These are phyloP conservation scores for Brachyalestes nurse DNA, from an alignment of 2,797 vertebrate species.

Conservation along the genomic window DNA sequence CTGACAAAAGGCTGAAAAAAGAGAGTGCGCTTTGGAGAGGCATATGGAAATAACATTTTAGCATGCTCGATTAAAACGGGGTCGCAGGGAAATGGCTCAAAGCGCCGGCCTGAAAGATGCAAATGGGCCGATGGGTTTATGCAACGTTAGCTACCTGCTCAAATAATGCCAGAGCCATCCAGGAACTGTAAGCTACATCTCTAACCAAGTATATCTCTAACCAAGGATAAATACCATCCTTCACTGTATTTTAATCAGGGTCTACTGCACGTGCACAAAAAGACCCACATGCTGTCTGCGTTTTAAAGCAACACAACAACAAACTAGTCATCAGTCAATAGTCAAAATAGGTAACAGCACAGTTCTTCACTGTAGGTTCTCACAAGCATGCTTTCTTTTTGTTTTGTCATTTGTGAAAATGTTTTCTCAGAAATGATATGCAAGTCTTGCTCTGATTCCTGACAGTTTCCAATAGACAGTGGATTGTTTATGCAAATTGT, in stretches of 20 bases:
- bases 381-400: too few relatives aligned
- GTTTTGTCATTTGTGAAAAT: background rate
- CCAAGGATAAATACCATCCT: background rate
- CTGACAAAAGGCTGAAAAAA: constrained; percentile 71
- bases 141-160: constrained; percentile 73
- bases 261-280: constrained; percentile 3
- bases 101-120: constrained; percentile 72
- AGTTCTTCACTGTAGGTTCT: background rate
- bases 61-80: constrained; percentile 76
- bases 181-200: constrained; percentile 8
- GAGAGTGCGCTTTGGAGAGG: constrained; percentile 67
- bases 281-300: background rate
- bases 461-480: background rate
- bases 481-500: background rate
- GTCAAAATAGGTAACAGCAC: background rate
- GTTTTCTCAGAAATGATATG: background rate
- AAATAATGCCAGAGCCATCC: constrained; percentile 54
- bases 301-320: background rate
- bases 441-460: background rate
- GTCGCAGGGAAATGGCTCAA: constrained; percentile 67
- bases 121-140: constrained; percentile 70
- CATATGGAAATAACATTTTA: constrained; percentile 78
- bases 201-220: background rate
- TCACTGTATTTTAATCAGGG: background rate
- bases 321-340: background rate